Base-by-base conservation (phyloP, 1,140 invertebrate genomes). In the Zophobas atratus region DNA sequence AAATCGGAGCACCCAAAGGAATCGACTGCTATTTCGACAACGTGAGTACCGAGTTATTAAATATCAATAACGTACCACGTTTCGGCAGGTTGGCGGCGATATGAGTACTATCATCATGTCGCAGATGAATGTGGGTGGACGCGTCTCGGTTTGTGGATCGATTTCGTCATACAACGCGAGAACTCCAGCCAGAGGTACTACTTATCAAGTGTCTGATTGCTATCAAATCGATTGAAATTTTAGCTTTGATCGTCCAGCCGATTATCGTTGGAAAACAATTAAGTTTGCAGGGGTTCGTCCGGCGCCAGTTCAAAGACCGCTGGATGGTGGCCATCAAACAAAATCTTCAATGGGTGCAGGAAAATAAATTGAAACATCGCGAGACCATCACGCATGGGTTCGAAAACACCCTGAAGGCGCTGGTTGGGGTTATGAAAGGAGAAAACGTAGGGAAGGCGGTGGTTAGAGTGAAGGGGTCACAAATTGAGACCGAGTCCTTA, bases 21-120 rank as follows among this genome's bases (percentile, higher is more conserved):
- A 85, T 94, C 1, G 92, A 94, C 80, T 92, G 91, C 79, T 94
- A 93, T 81, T 94, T 94, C 86, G 93, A 94, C 81, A 94, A 93
- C 86, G 93, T 93, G 87, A 63, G 76, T 56, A 75, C n/a, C 20
- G 20, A 20, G 20, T 20, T 20, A 20, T 20, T 20, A 20, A 20
- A 20, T 20, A 20, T 20, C 20, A 20, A 20, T 20, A 20, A 20
- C 20, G 20, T 20, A 20, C 20, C 20, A 20, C 20, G 20, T 20
- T 20, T 20, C 20, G 20, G 20, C 43, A 87, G 6, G 57, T 55
- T 55, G 92, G 92, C 39, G 92, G 92, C 35, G 89, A 91, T 81
- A 89, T 92, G 46, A 91, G 90, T 73, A 88, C 86, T 6, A 84
- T 82, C 6, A 88, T 92, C 35, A 88, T 92, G 60, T 86, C 86